Evolutionary conservation across 2,113 vertebrate genomes (phyloP).

Genomic region (Panthera leo): DNA sequence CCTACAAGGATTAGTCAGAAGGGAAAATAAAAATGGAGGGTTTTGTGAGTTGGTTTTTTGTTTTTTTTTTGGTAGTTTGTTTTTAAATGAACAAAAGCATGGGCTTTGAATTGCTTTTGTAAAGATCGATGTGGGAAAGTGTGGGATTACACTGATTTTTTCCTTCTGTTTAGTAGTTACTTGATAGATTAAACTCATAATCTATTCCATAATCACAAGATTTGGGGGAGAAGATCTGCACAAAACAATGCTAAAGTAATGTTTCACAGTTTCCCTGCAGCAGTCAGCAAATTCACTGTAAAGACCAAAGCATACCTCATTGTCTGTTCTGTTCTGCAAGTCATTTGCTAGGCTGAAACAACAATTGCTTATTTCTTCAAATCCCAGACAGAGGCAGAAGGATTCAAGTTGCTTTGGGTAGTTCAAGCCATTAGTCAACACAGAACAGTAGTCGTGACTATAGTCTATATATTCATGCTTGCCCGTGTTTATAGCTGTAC

Average conservation of each 20-base stretch:
- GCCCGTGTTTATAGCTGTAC: background rate
- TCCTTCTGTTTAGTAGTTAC: background rate
- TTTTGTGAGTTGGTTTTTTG: background rate
- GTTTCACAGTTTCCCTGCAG: slow-evolving; percentile 49
- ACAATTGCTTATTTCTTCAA: slow-evolving; percentile 35
- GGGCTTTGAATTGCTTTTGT: slow-evolving; percentile 60
- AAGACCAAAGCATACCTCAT: slow-evolving; percentile 15
- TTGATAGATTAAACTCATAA: slow-evolving; percentile 74
- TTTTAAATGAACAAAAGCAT: slow-evolving; percentile 53
- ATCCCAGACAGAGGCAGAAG: background rate
- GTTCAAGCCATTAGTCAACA: background rate
- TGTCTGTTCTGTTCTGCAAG: slow-evolving; percentile 16
- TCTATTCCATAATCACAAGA: slow-evolving; percentile 43
- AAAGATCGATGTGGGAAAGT: slow-evolving; percentile 56
- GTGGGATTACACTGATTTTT: background rate
- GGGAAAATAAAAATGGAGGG: slow-evolving; percentile 18
- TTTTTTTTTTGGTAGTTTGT: background rate
- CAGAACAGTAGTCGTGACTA: background rate
- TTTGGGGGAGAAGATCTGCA: slow-evolving; percentile 39
- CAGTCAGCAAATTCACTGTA: slow-evolving; percentile 55
- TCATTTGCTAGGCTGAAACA: slow-evolving; percentile 46
- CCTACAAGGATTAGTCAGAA: slow-evolving; percentile 1
- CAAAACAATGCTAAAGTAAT: slow-evolving; percentile 64
- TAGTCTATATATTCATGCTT: background rate
- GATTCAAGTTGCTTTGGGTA: background rate